Percentiles rank a stretch among this genome's conserved stretches.
These are phyloP conservation scores for Watsonalla cultraria DNA, from an alignment of 2,888 invertebrate genomes.

Conservation along the genomic window DNA sequence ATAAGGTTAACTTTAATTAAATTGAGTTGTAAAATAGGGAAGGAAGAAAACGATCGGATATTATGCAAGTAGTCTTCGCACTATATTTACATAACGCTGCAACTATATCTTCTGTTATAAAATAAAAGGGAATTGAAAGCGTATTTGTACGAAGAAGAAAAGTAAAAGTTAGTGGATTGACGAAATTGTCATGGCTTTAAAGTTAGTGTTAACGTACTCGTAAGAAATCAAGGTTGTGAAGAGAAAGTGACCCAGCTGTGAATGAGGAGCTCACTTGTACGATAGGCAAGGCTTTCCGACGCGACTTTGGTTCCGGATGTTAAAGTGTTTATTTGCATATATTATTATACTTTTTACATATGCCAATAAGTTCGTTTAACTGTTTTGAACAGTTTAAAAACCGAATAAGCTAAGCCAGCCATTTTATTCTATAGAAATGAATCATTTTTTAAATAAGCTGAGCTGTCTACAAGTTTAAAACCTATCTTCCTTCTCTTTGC, in stretches of 20 bases:
- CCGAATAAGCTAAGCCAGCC: no score
- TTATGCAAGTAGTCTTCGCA: constrained; percentile 14
- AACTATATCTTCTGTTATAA: constrained; percentile 30
- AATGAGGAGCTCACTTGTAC: constrained; percentile 28
- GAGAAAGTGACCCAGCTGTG: constrained; percentile 71
- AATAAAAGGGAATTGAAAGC: constrained; percentile 30
- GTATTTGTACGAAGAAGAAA: constrained; percentile 41
- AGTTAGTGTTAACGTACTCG: constrained; percentile 55
- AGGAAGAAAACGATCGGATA: neutral
- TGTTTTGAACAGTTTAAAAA: no score
- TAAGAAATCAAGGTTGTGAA: constrained; percentile 73
- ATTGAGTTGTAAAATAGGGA: neutral
- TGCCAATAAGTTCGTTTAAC: neutral
- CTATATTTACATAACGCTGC: constrained; percentile 9
- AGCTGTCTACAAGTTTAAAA: no score
- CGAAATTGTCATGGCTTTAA: constrained; percentile 58
- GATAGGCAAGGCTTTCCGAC: constrained; percentile 37
- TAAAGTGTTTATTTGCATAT: neutral
- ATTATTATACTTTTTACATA: neutral
- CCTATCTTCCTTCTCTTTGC: no score
- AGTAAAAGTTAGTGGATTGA: constrained; percentile 68
- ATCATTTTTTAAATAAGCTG: no score
- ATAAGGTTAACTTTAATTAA: neutral
- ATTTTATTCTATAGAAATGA: no score
- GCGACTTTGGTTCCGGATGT: constrained; percentile 14